Conservation (phyloP, 2,888 invertebrate species). For the Ischnura elegans region DNA sequence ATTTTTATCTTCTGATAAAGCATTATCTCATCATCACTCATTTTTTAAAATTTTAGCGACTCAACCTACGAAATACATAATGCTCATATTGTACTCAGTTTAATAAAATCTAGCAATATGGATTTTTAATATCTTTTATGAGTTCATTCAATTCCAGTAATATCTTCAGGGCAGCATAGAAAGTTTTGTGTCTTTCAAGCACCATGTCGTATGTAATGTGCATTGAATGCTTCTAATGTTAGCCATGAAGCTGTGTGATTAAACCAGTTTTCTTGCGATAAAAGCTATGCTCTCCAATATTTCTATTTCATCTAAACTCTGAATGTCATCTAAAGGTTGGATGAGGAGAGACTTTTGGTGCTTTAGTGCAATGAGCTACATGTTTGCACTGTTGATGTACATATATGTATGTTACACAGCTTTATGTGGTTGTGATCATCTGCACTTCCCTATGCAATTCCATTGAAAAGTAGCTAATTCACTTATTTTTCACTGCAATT, state of each 20-base stretch:
- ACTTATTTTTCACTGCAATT: too few relatives aligned
- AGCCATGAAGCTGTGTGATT: neutral
- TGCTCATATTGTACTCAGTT: conserved; percentile 17
- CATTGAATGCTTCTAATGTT: neutral
- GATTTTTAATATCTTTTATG: too few relatives aligned
- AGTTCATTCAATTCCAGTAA: neutral
- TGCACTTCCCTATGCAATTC: too few relatives aligned
- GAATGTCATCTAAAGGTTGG: neutral
- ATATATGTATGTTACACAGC: neutral
- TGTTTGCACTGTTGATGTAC: neutral
- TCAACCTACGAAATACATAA: neutral
- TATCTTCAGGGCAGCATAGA: neutral
- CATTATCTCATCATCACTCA: too few relatives aligned
- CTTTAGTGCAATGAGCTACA: neutral
- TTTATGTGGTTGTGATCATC: neutral
- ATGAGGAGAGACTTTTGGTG: neutral
- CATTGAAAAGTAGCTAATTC: too few relatives aligned
- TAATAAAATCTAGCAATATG: too few relatives aligned
- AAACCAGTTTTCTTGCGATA: neutral
- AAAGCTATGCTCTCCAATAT: neutral
- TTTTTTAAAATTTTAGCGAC: too few relatives aligned
- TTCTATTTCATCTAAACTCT: neutral
- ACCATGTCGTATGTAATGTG: neutral
- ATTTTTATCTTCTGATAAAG: too few relatives aligned
- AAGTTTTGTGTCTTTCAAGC: neutral